Evolutionary conservation across 1,140 invertebrate genomes (phyloP), one percentile per base, ranked within the genome.

Genomic region (Papilio polyxenes): DNA sequence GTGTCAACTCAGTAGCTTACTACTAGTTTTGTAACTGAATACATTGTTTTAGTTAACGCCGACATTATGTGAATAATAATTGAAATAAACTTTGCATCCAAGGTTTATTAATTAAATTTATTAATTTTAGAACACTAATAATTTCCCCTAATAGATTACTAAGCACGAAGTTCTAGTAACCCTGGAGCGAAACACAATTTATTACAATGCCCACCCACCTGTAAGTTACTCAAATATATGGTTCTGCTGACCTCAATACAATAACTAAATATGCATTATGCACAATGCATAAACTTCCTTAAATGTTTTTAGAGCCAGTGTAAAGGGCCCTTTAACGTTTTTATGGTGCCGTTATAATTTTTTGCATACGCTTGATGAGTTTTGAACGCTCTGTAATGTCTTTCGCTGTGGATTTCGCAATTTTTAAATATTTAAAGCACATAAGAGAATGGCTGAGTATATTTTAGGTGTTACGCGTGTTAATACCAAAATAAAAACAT

Each of bases 281-380:
- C 10, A 44, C 31, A 53, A 51, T 77, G 23, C 49, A 77, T 77
- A 77, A 56, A 53, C 75, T 31, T 77, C 75, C 49, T 53, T 77
- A 51, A 10, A 56, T 77, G 49, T 77, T 49, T n/a, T 51, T 51
- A 77, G 10, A 51, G 20, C n/a, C 23, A 53, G 10, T 53, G 20
- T 53, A 77, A 53, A 51, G 75, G 49, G 75, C 48, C 75, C 44
- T 20, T 53, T 77, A 37, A 51, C 11, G 13, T 23, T 23, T n/a
- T 77, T 77, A 51, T 49, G 23, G 53, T 53, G 48, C 23, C 49
- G 49, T 77, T 77, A 77, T 51, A 37, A 51, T 77, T 51, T 76
- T 51, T 53, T 9, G 65, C 65, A 72, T 31, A 56, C 75, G 75
- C 23, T 77, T 77, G 13, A 77, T 31, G 49, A 11, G n/a, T 53